Conservation (phyloP, 2,797 vertebrate genomes). For the Squalus acanthias region DNA sequence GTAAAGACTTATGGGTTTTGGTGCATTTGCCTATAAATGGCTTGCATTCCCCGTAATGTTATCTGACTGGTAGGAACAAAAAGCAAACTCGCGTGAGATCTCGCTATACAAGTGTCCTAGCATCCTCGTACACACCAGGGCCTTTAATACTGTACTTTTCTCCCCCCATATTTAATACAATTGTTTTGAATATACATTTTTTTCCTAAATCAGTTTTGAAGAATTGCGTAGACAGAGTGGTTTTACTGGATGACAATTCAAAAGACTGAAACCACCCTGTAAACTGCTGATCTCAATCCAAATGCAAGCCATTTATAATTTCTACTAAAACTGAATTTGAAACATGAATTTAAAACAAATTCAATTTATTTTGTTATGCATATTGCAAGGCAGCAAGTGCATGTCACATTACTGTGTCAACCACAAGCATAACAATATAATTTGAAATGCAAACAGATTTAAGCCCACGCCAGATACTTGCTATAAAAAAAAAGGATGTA, state of each 20-base stretch:
- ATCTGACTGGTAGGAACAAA: not conserved
- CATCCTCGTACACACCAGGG: not conserved
- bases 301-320: not conserved
- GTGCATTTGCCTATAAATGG: not conserved
- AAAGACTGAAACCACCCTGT: not conserved
- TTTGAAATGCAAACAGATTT: not conserved
- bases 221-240: not conserved
- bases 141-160: not conserved
- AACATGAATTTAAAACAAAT: slow-evolving; percentile 17
- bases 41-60: not conserved
- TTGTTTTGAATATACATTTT: not conserved
- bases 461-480: not conserved
- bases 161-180: not conserved
- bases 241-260: not conserved
- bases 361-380: slow-evolving; percentile 16
- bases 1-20: not conserved
- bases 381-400: not conserved
- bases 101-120: not conserved
- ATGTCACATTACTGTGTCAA: not conserved
- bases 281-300: not conserved
- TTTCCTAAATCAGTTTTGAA: not conserved
- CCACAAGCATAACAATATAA: slow-evolving; percentile 9
- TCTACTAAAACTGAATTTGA: not conserved
- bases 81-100: not conserved
- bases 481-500: not conserved